These are phyloP conservation scores for Tonatia bakeri DNA, from an alignment of 2,113 vertebrate species.

Conservation along the genomic window DNA sequence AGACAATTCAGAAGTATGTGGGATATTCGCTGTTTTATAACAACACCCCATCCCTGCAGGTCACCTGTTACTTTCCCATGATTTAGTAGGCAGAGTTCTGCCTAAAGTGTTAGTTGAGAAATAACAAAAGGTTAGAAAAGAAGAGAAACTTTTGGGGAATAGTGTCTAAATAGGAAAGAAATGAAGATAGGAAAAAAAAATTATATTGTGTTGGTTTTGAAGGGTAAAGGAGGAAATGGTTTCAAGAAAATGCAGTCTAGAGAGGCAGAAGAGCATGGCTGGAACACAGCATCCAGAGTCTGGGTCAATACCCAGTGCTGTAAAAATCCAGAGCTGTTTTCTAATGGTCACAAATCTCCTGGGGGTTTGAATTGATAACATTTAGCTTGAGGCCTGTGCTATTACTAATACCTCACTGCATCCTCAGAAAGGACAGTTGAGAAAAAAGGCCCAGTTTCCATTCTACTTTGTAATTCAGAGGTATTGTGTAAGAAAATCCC, in stretches of 20 bases:
- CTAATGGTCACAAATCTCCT: neutral
- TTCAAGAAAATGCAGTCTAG: neutral
- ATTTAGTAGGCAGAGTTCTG: slow-evolving; percentile 3
- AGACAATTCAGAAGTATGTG: neutral
- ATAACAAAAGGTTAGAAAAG: neutral
- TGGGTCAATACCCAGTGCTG: neutral
- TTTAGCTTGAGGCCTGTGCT: neutral
- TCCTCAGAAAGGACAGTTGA: slow-evolving; percentile 4
- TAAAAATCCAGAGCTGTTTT: neutral
- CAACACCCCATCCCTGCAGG: neutral
- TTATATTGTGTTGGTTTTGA: neutral
- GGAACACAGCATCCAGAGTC: neutral
- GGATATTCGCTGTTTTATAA: neutral
- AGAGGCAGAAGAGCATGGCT: neutral
- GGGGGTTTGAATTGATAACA: neutral
- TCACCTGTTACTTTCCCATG: too few species aligned
- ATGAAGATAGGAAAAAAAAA: neutral
- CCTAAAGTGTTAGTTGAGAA: neutral
- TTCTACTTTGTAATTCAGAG: slow-evolving; percentile 34
- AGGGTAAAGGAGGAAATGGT: neutral
- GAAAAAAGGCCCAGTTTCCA: slow-evolving; percentile 5
- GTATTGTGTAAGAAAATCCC: neutral
- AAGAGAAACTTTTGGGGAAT: neutral
- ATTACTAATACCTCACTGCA: neutral
- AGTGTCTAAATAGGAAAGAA: neutral